Evolutionary conservation across 2,888 invertebrate genomes (phyloP), one percentile per base, ranked within the genome.

Genomic region (Protodeltote pygarga): DNA sequence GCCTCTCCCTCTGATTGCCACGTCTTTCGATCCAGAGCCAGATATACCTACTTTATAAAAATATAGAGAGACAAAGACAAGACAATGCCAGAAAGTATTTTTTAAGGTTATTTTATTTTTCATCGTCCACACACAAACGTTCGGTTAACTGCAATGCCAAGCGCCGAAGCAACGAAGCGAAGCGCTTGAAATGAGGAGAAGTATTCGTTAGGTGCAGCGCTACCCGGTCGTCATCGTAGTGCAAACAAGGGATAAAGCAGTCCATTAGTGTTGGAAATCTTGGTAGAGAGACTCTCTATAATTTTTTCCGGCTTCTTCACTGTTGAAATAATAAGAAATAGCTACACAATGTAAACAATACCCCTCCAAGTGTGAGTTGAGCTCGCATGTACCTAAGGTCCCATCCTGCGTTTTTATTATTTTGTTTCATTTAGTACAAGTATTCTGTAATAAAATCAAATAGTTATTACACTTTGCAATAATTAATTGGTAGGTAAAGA

Each of bases 171-270:
- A 21, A 10, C 29, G 46, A 31, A 25, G 11, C 35, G 15, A 35
- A 32, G 19, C 31, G 31, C n/a, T n/a, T n/a, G n/a, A 5, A 15
- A 11, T 21, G 13, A 38, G 11, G 27, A 34, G 46, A 46, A 53
- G 39, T 23, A 24, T 46, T 67, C 71, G 70, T 77, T 69, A 72
- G 55, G 42, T 54, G 54, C 52, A 39, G 48, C 62, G 55, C 67
- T 57, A 60, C n/a, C n/a, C 55, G 65, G 57, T 71, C 67, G 67
- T 75, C 75, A 72, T 75, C 72, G 58, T 63, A 64, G 53, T 62
- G 65, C 74, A 80, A 82, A 82, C 78, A 81, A 75, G 76, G 63
- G 67, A 77, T 71, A 76, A 75, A 70, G 68, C 71, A 72, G 76
- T 80, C 81, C 81, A 84, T 82, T 84, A 82, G 73, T 59, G 73